phyloP scores from a whole-genome alignment of 2,113 vertebrate species.

The Platichthys flesus region DNA sequence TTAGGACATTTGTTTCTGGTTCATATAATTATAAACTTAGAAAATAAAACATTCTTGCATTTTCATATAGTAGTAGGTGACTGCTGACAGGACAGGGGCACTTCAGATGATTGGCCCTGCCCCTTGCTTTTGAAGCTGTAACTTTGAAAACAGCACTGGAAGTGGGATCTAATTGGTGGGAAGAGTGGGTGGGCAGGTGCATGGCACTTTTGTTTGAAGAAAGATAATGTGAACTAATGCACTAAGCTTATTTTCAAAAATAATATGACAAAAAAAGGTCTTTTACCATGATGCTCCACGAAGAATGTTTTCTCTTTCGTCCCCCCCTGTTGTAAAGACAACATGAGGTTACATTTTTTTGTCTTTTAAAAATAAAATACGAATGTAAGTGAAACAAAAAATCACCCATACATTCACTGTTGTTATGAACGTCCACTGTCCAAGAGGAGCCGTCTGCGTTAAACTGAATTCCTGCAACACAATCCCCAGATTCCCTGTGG shows the following conservation, averaged over 20 bases:
- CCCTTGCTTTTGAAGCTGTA: too few relatives aligned
- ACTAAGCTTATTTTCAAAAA: neutral
- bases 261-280: neutral
- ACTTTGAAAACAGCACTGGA: too few relatives aligned
- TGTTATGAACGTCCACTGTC: slow-evolving; percentile 85
- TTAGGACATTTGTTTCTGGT: too few relatives aligned
- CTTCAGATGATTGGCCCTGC: too few relatives aligned
- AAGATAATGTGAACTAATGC: neutral
- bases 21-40: too few relatives aligned
- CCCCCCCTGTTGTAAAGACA: slow-evolving; percentile 42
- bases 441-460: slow-evolving; percentile 80
- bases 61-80: too few relatives aligned
- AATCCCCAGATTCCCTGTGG: slow-evolving; percentile 83
- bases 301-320: slow-evolving; percentile 71
- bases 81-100: too few relatives aligned
- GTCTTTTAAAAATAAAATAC: neutral
- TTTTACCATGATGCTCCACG: slow-evolving; percentile 87
- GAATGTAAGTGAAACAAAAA: neutral
- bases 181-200: too few relatives aligned
- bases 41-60: too few relatives aligned
- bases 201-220: neutral
- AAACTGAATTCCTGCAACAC: slow-evolving; percentile 82
- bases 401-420: slow-evolving; percentile 80
- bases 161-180: too few relatives aligned
- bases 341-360: neutral